Evolutionary conservation across 1,140 invertebrate genomes (phyloP).

Genomic region (Babylonia areolata): DNA sequence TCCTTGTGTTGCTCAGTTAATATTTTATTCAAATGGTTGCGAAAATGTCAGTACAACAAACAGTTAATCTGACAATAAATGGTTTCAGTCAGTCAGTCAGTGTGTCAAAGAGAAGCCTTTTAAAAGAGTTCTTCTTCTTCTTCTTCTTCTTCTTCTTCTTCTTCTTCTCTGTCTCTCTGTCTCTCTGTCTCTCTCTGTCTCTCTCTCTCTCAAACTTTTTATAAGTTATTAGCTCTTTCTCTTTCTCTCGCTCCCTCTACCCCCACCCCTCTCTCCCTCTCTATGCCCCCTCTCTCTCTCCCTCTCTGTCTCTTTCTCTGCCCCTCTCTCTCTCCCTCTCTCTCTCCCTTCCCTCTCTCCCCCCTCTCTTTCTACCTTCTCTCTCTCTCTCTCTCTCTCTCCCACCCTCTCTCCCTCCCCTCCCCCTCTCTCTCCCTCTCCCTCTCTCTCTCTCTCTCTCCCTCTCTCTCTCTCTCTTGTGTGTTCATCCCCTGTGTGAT

Average conservation of each 20-base stretch:
- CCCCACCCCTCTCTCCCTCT: background rate
- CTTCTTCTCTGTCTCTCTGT: background rate
- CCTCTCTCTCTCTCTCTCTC: conserved; percentile 13
- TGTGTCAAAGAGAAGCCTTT: too few species aligned
- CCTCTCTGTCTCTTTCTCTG: background rate
- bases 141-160: background rate
- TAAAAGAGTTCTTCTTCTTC: background rate
- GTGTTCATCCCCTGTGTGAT: too few species aligned
- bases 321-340: too few species aligned
- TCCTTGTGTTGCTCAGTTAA: too few species aligned
- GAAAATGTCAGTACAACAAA: too few species aligned
- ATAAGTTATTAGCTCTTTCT: background rate
- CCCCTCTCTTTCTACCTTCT: too few species aligned
- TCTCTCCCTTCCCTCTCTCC: background rate
- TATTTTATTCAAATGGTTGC: too few species aligned
- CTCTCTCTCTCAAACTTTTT: background rate
- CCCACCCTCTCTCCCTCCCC: too few species aligned
- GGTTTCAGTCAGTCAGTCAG: too few species aligned
- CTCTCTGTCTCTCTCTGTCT: background rate
- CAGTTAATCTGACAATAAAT: too few species aligned
- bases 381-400: too few species aligned
- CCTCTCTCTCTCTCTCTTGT: background rate
- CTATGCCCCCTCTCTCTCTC: background rate
- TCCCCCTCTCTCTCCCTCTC: conserved; percentile 1
- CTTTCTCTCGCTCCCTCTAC: background rate